Conservation (phyloP, 2,797 vertebrate species). For the Lagodon rhomboides region DNA sequence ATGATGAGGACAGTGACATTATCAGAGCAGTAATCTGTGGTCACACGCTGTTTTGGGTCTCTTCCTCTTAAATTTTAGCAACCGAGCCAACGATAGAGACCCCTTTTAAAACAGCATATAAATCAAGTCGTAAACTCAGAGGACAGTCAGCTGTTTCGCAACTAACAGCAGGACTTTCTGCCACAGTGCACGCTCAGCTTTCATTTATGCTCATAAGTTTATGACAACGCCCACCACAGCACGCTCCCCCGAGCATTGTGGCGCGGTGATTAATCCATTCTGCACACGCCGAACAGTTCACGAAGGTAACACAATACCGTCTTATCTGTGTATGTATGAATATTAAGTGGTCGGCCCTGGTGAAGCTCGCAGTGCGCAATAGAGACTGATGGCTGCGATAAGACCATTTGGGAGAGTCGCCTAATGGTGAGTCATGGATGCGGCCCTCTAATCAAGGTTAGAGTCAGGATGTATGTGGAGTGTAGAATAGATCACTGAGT, state of each 20-base stretch:
- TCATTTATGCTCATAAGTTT: conserved; percentile 64
- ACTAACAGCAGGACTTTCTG: conserved; percentile 35
- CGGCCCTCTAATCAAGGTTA: conserved; percentile 54
- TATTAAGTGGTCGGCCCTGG: conserved; percentile 55
- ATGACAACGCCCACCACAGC: conserved; percentile 49
- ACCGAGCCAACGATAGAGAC: conserved; percentile 19
- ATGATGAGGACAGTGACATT: conserved; percentile 52
- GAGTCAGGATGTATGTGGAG: conserved; percentile 29
- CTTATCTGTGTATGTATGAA: conserved; percentile 69
- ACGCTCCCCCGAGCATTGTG: conserved; percentile 47
- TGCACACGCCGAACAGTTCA: conserved; percentile 46
- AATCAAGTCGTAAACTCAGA: conserved; percentile 43
- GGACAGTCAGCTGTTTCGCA: conserved; percentile 46
- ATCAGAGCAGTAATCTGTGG: conserved; percentile 40
- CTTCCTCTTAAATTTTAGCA: conserved; percentile 1
- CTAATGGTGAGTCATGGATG: conserved; percentile 39
- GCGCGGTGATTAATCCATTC: conserved; percentile 68
- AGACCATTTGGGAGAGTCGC: conserved; percentile 33
- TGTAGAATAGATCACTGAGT: conserved; percentile 29
- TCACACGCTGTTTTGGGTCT: conserved; percentile 5
- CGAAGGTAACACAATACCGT: conserved; percentile 63
- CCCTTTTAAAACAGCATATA: conserved; percentile 22
- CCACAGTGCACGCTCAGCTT: conserved; percentile 21
- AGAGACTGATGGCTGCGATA: conserved; percentile 64
- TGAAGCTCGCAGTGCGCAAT: conserved; percentile 33